Base-by-base conservation (phyloP, 2,113 vertebrate species). In the Mesitornis unicolor region DNA sequence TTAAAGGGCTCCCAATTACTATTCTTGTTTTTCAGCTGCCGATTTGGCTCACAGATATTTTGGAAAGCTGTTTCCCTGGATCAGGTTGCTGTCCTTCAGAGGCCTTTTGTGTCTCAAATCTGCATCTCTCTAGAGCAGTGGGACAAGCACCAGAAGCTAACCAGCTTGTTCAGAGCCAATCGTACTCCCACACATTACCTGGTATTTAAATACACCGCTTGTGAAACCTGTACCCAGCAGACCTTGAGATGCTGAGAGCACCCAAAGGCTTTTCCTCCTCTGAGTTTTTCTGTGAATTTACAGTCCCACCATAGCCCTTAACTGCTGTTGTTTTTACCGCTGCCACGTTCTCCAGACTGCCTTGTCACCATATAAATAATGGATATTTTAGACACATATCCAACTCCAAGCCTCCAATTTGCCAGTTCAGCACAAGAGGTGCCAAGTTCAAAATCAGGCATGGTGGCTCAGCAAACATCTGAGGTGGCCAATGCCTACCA, bases 11-110 rank as follows among this genome's bases (percentile, higher is more conserved):
- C 53, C 42, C 9, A 11, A 4, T 50, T 43, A 21, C 28, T 17
- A 25, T 60, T 69, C 36, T 45, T 87, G 11, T 3, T 85, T 83
- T 67, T 53, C 33, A 48, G 60, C 35, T 9, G 3, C 25, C 54
- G 36, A 7, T 36, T 25, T 3, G 2, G 13, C 42, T 84, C 42
- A 35, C 0, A 0, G 16, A 6, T 53, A 8, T 82, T 88, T 71
- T 43, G 21, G 33, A 19, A 40, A 60, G 14, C 19, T 76, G 9
- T 71, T 79, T 80, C 35, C 7, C 25, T 70, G 70, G 24, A 38
- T 48, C 31, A 38, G 31, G 13, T 24, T 84, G 36, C 20, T 65
- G 21, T 57, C 19, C 57, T 63, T 16, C 22, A 38, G 40, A 75
- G 19, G 4, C 38, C 10, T 71, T 26, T 38, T n/a, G 12, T 63